Evolutionary conservation across 2,888 invertebrate species (phyloP), one percentile per base, ranked within the genome.

Genomic region (Diarsia mendica): DNA sequence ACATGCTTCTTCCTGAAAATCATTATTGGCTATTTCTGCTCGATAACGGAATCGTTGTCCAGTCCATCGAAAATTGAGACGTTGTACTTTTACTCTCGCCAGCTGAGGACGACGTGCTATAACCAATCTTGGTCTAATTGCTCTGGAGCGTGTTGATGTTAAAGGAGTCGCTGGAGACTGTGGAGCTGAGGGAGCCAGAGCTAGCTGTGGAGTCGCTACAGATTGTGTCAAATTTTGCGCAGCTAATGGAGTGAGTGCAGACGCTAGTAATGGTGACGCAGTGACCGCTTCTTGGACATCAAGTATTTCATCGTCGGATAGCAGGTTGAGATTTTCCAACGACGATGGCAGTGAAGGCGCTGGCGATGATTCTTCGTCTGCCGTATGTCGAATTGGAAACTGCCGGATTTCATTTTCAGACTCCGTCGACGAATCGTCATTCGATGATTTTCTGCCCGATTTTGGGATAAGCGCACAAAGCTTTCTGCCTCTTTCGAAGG

Each of bases 231-330:
- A 55, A 55, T 11, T 55, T 55, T 55, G n/a, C 53, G 23, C 55
- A 55, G 55, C 55, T 55, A 55, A 0, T 55, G 55, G 55, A 55
- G 55, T 55, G 13, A 55, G 55, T 55, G 55, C 1, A 55, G 55
- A 55, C 23, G 55, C 55, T 55, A 55, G 11, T 5, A 55, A 55
- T 55, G 55, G 55, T 55, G 55, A 55, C 13, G 55, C 23, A 23
- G 55, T 55, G 23, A 55, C 55, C 13, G 55, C 23, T 23, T 55
- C 55, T 23, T 55, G 53, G 68, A 61, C 61, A 23, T 69, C 68
- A 9, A 61, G 15, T 70, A 61, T 70, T 70, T 70, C 69, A 28
- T 70, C 69, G 23, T 70, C 61, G 28, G 49, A 61, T 61, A 70
- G n/a, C 18, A 70, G 46, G n/a, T 70, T 69, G 13, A 69, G 46